phyloP scores from a whole-genome alignment of 2,113 vertebrate species.

The Dasyurus viverrinus region DNA sequence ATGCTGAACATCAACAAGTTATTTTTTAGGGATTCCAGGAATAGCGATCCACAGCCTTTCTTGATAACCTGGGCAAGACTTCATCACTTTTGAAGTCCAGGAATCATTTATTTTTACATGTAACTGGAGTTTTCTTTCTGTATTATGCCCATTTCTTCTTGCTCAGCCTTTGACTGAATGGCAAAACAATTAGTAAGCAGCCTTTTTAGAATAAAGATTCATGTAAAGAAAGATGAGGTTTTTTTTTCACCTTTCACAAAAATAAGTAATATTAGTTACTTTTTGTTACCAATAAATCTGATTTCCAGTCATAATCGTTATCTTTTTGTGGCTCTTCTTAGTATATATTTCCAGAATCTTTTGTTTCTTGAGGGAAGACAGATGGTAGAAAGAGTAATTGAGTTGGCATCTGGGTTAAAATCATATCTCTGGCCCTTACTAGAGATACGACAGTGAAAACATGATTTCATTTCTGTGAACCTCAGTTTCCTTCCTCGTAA shows the following conservation, averaged over 20 bases:
- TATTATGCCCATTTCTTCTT: background rate
- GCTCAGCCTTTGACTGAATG: background rate
- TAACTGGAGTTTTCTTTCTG: background rate
- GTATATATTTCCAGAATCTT: background rate
- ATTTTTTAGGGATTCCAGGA: slow-evolving; percentile 18
- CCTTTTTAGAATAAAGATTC: background rate
- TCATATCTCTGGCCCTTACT: background rate
- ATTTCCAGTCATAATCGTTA: background rate
- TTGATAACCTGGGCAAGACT: background rate
- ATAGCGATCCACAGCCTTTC: background rate
- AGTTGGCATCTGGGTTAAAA: background rate
- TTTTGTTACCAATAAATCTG: background rate
- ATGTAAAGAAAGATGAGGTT: background rate
- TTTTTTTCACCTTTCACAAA: background rate
- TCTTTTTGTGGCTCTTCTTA: background rate
- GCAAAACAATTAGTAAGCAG: background rate
- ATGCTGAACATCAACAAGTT: background rate
- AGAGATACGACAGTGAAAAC: background rate
- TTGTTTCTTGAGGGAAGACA: background rate
- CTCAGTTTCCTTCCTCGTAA: background rate
- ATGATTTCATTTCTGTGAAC: background rate
- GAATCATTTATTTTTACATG: background rate
- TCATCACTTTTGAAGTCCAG: background rate
- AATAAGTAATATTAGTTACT: background rate
- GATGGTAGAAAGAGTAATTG: background rate